A percentile compares a stretch with the other conserved stretches of the same genome.
Conservation (phyloP, 2,113 vertebrate species). For the Nothocercus nigrocapillus region DNA sequence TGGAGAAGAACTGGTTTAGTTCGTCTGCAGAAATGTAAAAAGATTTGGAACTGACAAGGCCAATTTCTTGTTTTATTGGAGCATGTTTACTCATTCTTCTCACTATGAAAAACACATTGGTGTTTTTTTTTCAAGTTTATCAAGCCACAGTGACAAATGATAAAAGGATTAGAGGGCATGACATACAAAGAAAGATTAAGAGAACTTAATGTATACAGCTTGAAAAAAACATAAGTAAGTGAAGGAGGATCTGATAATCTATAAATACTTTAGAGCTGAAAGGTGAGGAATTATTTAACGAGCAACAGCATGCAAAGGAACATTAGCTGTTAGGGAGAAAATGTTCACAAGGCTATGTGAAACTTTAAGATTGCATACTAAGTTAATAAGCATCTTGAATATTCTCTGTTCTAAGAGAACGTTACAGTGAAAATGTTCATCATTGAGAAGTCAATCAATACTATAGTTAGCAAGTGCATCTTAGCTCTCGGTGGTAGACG, state of each 20-base stretch:
- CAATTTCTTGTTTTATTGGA: slow-evolving; percentile 34
- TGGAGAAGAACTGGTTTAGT: background rate
- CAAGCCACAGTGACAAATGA: slow-evolving; percentile 63
- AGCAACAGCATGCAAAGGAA: slow-evolving; percentile 63
- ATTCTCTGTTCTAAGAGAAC: slow-evolving; percentile 29
- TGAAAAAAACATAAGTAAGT: slow-evolving; percentile 65
- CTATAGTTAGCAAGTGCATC: background rate
- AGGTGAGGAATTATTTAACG: slow-evolving; percentile 72
- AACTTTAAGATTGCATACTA: slow-evolving; percentile 43
- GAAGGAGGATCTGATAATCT: slow-evolving; percentile 71
- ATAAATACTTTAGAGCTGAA: slow-evolving; percentile 71
- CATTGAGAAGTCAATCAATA: slow-evolving; percentile 35
- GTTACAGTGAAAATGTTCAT: slow-evolving; percentile 31
- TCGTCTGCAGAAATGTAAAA: background rate
- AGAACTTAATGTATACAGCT: slow-evolving; percentile 71
- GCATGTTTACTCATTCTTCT: slow-evolving; percentile 48
- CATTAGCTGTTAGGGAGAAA: slow-evolving; percentile 62
- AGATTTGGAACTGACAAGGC: slow-evolving; percentile 5
- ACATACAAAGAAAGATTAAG: slow-evolving; percentile 64
- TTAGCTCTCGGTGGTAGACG: background rate
- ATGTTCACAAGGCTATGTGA: slow-evolving; percentile 39
- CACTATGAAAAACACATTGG: slow-evolving; percentile 55
- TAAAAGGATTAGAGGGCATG: slow-evolving; percentile 66
- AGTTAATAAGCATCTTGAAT: slow-evolving; percentile 52
- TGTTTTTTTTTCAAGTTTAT: slow-evolving; percentile 52